Evolutionary conservation across 2,888 invertebrate genomes (phyloP), one percentile per base, ranked within the genome.

Genomic region (Trachelus troglodyta): DNA sequence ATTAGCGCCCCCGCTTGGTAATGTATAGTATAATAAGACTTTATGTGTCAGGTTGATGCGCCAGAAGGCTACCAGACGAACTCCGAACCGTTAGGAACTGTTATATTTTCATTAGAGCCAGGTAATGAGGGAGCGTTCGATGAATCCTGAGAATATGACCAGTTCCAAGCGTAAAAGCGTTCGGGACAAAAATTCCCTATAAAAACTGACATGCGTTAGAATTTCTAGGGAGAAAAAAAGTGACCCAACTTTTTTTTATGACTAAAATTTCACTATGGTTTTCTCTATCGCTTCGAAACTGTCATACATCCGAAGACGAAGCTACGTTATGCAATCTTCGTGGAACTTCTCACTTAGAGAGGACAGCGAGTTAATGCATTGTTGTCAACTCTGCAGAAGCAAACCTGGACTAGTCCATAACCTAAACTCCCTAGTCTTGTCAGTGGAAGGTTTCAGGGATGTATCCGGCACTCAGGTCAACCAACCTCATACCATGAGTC

Each of bases 1-100:
- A 91, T 91, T 91, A 91, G 90, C 90, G 89, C 83, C 82, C 83
- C 81, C 77, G 56, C 69, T 79, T 87, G 82, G 87, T 90, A 91
- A 91, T 90, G 90, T 91, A 90, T 90, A 90, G 90, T 87, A 90
- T 91, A 91, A 91, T 91, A 91, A 91, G 91, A 91, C 91, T 91
- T 91, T 91, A 91, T 91, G 90, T 91, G 90, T 90, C 90, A 91
- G 91, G 89, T 91, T 91, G 91, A 91, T 91, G 91, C 90, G 89
- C 88, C 87, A 86, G 89, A 89, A 89, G 89, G 88, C 89, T 89
- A 87, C 89, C 88, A 90, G 91, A 91, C 90, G 89, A 90, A 91
- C 91, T 90, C 87, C 84, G 87, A 85, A 85, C 89, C 89, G 89
- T 56, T 87, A 88, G 88, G 84, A 90, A 91, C 90, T 90, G 91